Conservation (phyloP, 2,888 invertebrate species). For the Leptopilina syphax region DNA sequence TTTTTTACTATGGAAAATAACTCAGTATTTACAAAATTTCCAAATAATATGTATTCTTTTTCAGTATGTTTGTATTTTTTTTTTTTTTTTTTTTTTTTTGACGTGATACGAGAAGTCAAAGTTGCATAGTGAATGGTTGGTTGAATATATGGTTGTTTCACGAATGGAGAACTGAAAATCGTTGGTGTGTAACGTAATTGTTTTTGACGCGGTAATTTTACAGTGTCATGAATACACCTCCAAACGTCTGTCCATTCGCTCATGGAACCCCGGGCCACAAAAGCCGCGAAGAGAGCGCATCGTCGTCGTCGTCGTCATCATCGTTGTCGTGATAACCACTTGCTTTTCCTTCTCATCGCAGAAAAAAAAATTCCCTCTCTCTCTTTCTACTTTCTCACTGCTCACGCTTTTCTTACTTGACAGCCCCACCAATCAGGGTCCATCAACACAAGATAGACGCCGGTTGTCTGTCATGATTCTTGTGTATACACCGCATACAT, state of each 20-base stretch:
- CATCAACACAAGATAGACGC: conserved; percentile 61
- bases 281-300: conserved; percentile 51
- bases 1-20: too few species aligned
- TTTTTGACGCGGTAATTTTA: conserved; percentile 77
- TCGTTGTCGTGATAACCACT: conserved; percentile 65
- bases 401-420: conserved; percentile 49
- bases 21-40: too few species aligned
- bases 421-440: conserved; percentile 56
- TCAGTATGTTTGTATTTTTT: too few species aligned
- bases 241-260: conserved; percentile 62
- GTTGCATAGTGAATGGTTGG: too few species aligned
- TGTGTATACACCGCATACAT: neutral
- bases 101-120: too few species aligned
- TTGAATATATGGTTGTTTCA: conserved; percentile 34
- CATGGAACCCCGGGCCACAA: conserved; percentile 48
- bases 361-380: neutral
- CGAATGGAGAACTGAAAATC: conserved; percentile 59
- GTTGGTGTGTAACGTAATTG: conserved; percentile 74
- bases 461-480: conserved; percentile 50
- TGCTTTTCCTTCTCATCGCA: conserved; percentile 60
- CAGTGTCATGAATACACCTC: conserved; percentile 75
- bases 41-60: too few species aligned
- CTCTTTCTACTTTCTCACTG: conserved; percentile 17
- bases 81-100: too few species aligned
- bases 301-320: conserved; percentile 17